A percentile compares a stretch with the other conserved stretches of the same genome.
Conservation (phyloP, 92 coral and sea anemone species). For the Porites evermanni region DNA sequence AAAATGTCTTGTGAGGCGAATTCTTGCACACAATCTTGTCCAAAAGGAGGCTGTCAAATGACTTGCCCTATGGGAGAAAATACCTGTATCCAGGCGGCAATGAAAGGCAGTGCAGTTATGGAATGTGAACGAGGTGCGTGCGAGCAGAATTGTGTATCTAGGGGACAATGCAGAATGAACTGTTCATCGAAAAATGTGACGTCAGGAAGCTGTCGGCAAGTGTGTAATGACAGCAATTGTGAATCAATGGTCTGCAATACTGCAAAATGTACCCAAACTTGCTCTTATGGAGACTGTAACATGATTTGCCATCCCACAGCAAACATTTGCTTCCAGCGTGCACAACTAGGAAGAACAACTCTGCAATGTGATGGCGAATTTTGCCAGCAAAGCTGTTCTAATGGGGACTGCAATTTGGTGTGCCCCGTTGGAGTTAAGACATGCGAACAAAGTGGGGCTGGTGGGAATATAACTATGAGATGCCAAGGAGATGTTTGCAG, state of each 20-base stretch:
- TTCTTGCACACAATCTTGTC: slow-evolving; percentile 30
- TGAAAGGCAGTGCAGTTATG: background rate
- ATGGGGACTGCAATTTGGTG: slow-evolving; percentile 34
- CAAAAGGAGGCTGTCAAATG: slow-evolving; percentile 27
- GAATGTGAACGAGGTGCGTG: background rate
- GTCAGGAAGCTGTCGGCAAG: background rate
- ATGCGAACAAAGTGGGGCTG: background rate
- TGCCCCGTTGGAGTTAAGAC: slow-evolving; percentile 8
- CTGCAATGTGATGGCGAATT: slow-evolving; percentile 9
- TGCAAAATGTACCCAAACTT: slow-evolving; percentile 24
- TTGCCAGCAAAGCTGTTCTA: slow-evolving; percentile 27
- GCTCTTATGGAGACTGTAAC: slow-evolving; percentile 29
- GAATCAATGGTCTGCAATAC: slow-evolving; percentile 8
- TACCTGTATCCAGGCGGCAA: background rate
- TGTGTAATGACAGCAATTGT: background rate
- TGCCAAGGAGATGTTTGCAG: slow-evolving; percentile 13
- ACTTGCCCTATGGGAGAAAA: background rate
- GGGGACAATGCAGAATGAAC: background rate
- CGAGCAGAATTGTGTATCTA: background rate
- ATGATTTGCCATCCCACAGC: background rate
- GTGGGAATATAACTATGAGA: background rate
- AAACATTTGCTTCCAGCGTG: slow-evolving; percentile 1
- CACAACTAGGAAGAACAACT: background rate
- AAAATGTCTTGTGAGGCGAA: slow-evolving; percentile 23
- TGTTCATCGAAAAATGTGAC: background rate